Conservation (phyloP, 2,888 invertebrate species). For the Pachydiplax longipennis region DNA sequence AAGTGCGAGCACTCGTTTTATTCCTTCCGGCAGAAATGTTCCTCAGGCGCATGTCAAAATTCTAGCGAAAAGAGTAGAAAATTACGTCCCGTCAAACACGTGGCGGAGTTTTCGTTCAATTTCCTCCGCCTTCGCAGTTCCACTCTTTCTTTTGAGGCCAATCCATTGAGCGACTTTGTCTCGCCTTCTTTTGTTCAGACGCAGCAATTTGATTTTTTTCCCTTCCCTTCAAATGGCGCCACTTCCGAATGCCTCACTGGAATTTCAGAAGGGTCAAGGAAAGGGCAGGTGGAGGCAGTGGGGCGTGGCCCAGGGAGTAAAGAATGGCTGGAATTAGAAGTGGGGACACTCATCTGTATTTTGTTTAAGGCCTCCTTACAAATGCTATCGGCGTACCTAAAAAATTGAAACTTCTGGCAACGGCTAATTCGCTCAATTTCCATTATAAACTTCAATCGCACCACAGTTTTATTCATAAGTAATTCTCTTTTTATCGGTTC, state of each 20-base stretch:
- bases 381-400: too few species aligned
- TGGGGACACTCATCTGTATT: too few species aligned
- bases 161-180: not conserved
- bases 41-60: not conserved
- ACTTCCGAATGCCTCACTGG: not conserved
- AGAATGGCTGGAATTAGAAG: not conserved
- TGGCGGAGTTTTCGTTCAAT: not conserved
- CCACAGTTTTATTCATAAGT: too few species aligned
- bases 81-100: too few species aligned
- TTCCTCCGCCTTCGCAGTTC: not conserved
- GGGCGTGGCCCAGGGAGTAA: not conserved
- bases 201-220: not conserved
- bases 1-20: not conserved
- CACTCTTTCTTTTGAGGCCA: not conserved
- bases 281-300: not conserved
- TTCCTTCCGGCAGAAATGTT: not conserved
- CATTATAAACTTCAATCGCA: too few species aligned
- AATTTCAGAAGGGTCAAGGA: not conserved
- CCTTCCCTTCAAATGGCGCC: not conserved
- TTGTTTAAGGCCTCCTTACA: not conserved
- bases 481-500: too few species aligned
- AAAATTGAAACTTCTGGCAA: too few species aligned
- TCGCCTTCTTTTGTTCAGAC: not conserved
- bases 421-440: too few species aligned
- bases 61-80: too few species aligned